These are phyloP conservation scores for Perodicticus potto DNA, from an alignment of 2,797 vertebrate species.

Conservation along the genomic window DNA sequence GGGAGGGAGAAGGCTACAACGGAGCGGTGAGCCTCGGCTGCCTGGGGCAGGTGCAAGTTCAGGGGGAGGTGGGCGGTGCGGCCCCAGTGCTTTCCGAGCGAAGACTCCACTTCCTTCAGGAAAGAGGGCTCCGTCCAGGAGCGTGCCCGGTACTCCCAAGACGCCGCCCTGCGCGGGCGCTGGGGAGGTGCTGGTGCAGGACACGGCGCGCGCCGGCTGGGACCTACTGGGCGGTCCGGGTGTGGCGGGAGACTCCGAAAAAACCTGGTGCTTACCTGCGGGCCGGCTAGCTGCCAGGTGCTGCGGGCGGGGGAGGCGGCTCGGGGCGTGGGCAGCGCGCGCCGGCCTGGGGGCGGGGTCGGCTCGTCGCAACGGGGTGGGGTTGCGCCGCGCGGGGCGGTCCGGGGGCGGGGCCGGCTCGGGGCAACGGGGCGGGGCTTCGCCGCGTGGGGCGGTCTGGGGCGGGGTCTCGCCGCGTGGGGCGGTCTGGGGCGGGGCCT, in stretches of 20 bases:
- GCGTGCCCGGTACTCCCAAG: neutral
- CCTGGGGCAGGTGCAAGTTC: neutral
- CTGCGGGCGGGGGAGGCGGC: neutral
- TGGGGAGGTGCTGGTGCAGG: neutral
- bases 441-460: no score
- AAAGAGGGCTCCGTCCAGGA: neutral
- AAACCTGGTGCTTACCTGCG: neutral
- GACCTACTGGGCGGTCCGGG: rapidly evolving
- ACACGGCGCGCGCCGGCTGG: neutral
- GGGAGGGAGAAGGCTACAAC: no score
- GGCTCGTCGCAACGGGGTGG: neutral
- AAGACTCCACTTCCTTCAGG: neutral
- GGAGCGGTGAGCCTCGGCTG: neutral
- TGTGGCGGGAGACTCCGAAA: no score
- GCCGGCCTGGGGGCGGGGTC: rapidly evolving
- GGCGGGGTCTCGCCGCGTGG: neutral
- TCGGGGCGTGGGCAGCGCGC: no score
- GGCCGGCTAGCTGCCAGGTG: no score
- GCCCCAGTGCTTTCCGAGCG: neutral
- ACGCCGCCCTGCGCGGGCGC: neutral
- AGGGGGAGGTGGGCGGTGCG: neutral
- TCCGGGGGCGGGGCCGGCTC: neutral
- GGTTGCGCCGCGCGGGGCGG: neutral
- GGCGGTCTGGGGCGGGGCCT: neutral
- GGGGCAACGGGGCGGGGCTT: neutral